These are phyloP conservation scores for Salmo trutta DNA, from an alignment of 2,797 vertebrate genomes.

Conservation along the genomic window DNA sequence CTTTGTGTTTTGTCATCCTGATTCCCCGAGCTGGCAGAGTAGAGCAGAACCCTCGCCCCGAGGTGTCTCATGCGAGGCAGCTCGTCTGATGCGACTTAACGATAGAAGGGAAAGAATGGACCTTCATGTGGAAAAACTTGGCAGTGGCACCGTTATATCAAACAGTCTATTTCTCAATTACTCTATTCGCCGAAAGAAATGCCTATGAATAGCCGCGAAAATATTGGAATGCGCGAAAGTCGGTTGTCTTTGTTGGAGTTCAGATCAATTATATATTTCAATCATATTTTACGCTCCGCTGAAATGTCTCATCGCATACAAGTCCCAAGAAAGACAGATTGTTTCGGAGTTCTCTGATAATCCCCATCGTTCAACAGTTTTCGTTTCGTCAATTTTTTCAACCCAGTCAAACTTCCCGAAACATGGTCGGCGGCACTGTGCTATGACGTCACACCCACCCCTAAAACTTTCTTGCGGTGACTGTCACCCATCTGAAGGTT, in stretches of 20 bases:
- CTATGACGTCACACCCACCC: constrained; percentile 70
- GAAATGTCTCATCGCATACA: neutral
- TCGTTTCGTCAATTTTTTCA: neutral
- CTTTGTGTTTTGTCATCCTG: constrained; percentile 80
- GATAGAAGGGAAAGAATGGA: neutral
- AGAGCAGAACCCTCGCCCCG: constrained; percentile 46
- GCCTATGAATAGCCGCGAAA: neutral
- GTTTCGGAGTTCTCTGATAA: neutral
- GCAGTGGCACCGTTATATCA: neutral
- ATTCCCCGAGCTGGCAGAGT: constrained; percentile 52
- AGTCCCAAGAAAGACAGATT: neutral
- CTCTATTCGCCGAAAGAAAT: neutral
- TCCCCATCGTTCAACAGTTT: neutral
- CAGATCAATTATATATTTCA: neutral
- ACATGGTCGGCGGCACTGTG: constrained; percentile 64
- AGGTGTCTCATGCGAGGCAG: constrained; percentile 2
- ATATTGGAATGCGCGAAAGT: neutral
- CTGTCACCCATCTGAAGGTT: neutral
- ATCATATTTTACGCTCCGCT: neutral
- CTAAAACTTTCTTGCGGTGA: neutral
- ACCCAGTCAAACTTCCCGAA: constrained; percentile 12
- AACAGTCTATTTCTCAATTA: neutral
- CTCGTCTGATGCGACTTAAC: constrained; percentile 10
- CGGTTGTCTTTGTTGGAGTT: neutral
- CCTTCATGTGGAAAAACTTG: neutral